Evolutionary conservation across 2,797 vertebrate species (phyloP).

Genomic region (Heliangelus exortis): DNA sequence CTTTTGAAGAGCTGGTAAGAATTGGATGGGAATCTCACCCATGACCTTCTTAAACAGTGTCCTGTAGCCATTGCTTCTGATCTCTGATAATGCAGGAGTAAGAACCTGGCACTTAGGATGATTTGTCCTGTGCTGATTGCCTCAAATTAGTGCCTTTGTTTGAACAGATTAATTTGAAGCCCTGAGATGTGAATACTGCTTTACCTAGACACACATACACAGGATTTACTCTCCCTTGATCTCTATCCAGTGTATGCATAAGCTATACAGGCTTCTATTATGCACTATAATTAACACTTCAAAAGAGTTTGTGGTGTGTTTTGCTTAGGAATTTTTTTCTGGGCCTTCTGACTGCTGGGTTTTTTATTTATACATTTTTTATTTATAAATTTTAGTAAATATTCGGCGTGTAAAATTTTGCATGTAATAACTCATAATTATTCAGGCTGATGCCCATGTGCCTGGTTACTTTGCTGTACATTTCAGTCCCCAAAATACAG

Average conservation of each 20-base stretch:
- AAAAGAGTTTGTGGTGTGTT: neutral
- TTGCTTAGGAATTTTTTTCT: neutral
- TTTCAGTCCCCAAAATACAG: neutral
- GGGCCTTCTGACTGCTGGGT: neutral
- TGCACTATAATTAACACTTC: neutral
- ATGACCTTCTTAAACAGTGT: neutral
- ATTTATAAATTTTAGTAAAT: neutral
- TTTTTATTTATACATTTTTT: too few species aligned
- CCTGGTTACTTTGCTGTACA: neutral
- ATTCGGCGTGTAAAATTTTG: neutral
- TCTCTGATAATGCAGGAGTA: neutral
- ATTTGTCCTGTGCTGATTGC: neutral
- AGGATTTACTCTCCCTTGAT: neutral
- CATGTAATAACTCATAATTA: too few species aligned
- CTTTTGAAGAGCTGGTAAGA: neutral
- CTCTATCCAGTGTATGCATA: neutral
- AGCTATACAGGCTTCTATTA: neutral
- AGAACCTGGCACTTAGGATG: neutral
- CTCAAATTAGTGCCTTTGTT: conserved; percentile 7
- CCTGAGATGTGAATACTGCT: neutral
- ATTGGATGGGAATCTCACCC: neutral
- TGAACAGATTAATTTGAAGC: neutral
- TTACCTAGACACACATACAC: neutral
- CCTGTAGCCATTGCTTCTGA: neutral
- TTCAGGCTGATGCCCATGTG: neutral